Conservation (phyloP, 2,888 invertebrate genomes). For the Iphiclides podalirius region DNA sequence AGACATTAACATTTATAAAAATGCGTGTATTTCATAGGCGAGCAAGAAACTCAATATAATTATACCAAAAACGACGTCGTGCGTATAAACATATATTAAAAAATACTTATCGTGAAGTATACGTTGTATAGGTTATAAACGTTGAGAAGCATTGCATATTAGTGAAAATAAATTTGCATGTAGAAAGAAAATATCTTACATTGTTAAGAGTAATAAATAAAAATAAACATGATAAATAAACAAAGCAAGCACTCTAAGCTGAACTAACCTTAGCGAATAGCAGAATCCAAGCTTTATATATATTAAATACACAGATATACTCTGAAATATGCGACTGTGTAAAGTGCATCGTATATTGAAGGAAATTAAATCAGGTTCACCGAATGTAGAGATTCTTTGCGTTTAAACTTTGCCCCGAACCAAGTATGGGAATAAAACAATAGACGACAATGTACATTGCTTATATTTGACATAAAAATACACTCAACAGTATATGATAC, state of each 20-base stretch:
- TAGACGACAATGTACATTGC: conserved; percentile 64
- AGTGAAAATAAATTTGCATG: too few relatives aligned
- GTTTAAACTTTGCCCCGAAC: too few relatives aligned
- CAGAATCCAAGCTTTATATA: conserved; percentile 7
- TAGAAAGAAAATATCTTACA: not conserved
- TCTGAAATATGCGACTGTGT: not conserved
- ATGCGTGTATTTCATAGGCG: not conserved
- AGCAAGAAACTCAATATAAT: not conserved
- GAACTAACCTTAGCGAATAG: conserved; percentile 18
- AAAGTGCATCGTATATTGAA: not conserved
- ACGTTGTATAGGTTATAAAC: too few relatives aligned
- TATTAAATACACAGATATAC: not conserved
- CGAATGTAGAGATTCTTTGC: too few relatives aligned
- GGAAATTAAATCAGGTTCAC: not conserved
- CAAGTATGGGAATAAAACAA: conserved; percentile 33
- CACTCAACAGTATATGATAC: conserved; percentile 60
- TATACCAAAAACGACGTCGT: too few relatives aligned
- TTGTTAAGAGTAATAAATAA: not conserved
- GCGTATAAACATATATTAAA: too few relatives aligned
- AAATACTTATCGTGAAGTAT: too few relatives aligned
- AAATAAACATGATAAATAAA: too few relatives aligned
- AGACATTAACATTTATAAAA: too few relatives aligned
- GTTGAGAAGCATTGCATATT: too few relatives aligned
- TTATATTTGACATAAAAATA: conserved; percentile 77
- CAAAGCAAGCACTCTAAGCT: conserved; percentile 11